A percentile compares a stretch with the other conserved stretches of the same genome.
Evolutionary conservation across 2,797 vertebrate species (phyloP).

Genomic region (Rhyacichthys aspro): DNA sequence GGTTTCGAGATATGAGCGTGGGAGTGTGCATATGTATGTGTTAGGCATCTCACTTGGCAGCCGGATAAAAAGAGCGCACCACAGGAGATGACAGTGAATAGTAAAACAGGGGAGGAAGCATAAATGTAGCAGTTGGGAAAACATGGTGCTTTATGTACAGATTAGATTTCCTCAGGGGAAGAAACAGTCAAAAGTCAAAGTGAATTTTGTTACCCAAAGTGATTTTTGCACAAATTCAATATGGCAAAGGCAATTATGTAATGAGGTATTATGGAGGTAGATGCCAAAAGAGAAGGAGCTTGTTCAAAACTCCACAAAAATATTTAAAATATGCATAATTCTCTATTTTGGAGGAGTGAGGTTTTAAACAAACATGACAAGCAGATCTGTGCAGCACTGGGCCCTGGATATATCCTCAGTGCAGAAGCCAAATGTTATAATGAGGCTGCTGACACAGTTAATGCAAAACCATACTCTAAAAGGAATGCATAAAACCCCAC

Average conservation of each 20-base stretch:
- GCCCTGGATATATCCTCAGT: neutral
- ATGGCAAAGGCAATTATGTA: conserved; percentile 23
- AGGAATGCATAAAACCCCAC: conserved; percentile 1
- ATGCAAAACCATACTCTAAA: conserved; percentile 17
- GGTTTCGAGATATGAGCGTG: conserved; percentile 33
- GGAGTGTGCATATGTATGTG: conserved; percentile 28
- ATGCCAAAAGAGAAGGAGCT: conserved; percentile 21
- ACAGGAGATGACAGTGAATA: conserved; percentile 57
- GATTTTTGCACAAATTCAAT: conserved; percentile 19
- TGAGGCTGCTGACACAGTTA: conserved; percentile 32
- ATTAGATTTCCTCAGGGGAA: conserved; percentile 39
- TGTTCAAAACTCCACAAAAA: conserved; percentile 20
- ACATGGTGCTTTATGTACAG: conserved; percentile 51
- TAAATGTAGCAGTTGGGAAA: conserved; percentile 50
- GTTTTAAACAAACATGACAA: conserved; percentile 20
- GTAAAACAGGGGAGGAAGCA: conserved; percentile 42
- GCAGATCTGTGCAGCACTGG: conserved; percentile 6
- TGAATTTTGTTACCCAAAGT: conserved; percentile 36
- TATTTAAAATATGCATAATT: conserved; percentile 7
- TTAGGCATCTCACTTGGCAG: conserved; percentile 51
- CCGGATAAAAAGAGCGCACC: conserved; percentile 40
- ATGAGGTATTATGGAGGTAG: conserved; percentile 30
- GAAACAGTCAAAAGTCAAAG: conserved; percentile 30
- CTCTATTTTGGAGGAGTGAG: conserved; percentile 4
- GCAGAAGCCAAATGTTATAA: conserved; percentile 21